These are phyloP conservation scores for Hephaestus fuliginosus DNA, from an alignment of 2,797 vertebrate species.

Conservation along the genomic window DNA sequence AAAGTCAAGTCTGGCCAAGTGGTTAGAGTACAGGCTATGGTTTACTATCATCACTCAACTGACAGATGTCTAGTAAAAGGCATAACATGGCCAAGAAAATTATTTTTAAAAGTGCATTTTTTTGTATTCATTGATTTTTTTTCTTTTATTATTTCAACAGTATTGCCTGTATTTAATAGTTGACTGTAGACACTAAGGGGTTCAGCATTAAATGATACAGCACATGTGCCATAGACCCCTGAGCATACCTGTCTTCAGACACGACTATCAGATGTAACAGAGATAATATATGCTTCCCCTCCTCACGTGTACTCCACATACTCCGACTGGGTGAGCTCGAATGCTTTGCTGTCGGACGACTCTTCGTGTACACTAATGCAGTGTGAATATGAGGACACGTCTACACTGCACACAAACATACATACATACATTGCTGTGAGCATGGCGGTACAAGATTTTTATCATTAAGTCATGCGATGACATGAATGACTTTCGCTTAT, in stretches of 20 bases:
- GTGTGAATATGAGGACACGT: background rate
- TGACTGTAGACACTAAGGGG: background rate
- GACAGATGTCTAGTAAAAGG: background rate
- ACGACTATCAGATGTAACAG: background rate
- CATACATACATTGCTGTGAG: background rate
- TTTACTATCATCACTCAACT: background rate
- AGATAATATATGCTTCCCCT: background rate
- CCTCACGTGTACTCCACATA: constrained; percentile 4
- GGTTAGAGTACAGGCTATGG: background rate
- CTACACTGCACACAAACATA: background rate
- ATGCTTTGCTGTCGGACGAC: constrained; percentile 10
- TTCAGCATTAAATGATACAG: background rate
- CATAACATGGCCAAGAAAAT: background rate
- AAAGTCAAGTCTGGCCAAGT: background rate
- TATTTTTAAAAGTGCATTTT: too few relatives aligned
- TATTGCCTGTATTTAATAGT: background rate
- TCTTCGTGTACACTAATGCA: background rate
- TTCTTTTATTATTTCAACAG: too few relatives aligned
- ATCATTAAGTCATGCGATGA: background rate
- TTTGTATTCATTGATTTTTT: too few relatives aligned
- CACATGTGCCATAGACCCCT: rapidly evolving
- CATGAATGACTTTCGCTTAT: background rate
- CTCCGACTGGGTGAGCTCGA: constrained; percentile 14
- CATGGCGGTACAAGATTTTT: background rate
- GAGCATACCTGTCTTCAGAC: background rate